Evolutionary conservation across 1,140 invertebrate species (phyloP).

Genomic region (Drosophila orosa): DNA sequence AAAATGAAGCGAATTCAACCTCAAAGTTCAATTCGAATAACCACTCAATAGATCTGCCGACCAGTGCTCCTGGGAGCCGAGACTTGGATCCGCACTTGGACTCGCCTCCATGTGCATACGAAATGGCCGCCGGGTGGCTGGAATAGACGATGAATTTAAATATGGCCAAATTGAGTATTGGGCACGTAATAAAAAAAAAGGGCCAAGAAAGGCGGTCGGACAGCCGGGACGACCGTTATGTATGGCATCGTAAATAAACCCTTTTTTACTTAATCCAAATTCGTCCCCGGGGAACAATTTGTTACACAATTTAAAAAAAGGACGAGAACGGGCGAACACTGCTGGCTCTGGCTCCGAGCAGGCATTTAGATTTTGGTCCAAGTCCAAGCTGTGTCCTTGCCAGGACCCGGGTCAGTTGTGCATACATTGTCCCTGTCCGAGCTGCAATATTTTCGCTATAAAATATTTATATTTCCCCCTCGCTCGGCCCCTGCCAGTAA

Average conservation of each 20-base stretch:
- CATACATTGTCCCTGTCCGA: slow-evolving; percentile 75
- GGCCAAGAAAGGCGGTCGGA: slow-evolving; percentile 39
- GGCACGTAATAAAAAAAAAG: slow-evolving; percentile 80
- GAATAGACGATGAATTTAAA: slow-evolving; percentile 83
- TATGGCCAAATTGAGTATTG: slow-evolving; percentile 83
- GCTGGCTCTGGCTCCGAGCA: slow-evolving; percentile 26
- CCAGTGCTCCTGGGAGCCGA: slow-evolving; percentile 47
- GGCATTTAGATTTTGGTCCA: slow-evolving; percentile 67
- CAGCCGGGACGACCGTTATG: slow-evolving; percentile 61
- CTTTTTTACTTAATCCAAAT: slow-evolving; percentile 83
- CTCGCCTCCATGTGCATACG: slow-evolving; percentile 65
- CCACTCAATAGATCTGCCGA: slow-evolving; percentile 76
- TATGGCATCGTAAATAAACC: slow-evolving; percentile 83
- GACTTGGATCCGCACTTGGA: slow-evolving; percentile 9
- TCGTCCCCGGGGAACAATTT: slow-evolving; percentile 82
- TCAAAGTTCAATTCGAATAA: slow-evolving; percentile 82
- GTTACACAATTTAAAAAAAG: slow-evolving; percentile 80
- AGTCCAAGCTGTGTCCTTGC: slow-evolving; percentile 43
- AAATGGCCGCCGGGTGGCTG: slow-evolving; percentile 72
- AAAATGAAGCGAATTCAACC: slow-evolving; percentile 81
- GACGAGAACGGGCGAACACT: slow-evolving; percentile 21
- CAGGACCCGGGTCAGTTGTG: slow-evolving; percentile 60
- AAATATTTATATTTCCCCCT: slow-evolving; percentile 73
- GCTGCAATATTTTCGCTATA: slow-evolving; percentile 79
- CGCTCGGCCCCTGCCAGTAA: slow-evolving; percentile 41